Evolutionary conservation across 2,113 vertebrate genomes (phyloP), one percentile per base, ranked within the genome.

Genomic region (Tamias sibiricus): DNA sequence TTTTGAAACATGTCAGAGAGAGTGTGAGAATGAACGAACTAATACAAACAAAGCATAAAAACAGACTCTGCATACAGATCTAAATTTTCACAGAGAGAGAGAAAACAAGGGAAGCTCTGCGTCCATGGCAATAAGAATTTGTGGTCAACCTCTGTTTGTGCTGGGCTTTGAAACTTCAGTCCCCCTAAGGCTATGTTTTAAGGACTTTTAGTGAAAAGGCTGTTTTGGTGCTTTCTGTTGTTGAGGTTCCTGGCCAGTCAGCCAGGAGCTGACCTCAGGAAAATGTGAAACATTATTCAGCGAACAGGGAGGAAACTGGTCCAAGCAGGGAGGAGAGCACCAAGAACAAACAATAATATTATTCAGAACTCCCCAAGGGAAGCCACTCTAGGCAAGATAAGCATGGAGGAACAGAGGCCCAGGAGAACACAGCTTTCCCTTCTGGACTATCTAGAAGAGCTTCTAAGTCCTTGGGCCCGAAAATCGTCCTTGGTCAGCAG

Each of bases 241-340:
- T 37, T 26, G 26, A 76, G 30, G 7, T 83, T 94, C 42, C 66
- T 20, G 28, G 75, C 52, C n/a, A 84, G 66, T 68, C 22, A 75
- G 37, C 71, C 72, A 93, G 71, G 28, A 66, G 0, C 16, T 85
- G 72, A 87, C 66, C 35, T 96, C 64, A 40, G 90, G 44, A 96
- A 96, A 97, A 85, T 81, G 11, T 79, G 80, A 95, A 68, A 86
- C 66, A 49, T 64, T 93, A 37, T 68, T 86, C 64, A 44, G 30
- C 8, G 59, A 87, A 54, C 40, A 35, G 54, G 68, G 87, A 94
- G 66, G 92, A 97, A 92, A 76, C 68, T 71, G 20, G 24, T 91
- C 87, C 94, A 66, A 95, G 79, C 57, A 69, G 75, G 87, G 84
- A 95, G 87, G 79, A 79, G 87, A 84, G 7, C 75, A 82, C 22